Evolutionary conservation across 2,113 vertebrate species (phyloP), one percentile per base, ranked within the genome.

Genomic region (Corythornis vintsioides): DNA sequence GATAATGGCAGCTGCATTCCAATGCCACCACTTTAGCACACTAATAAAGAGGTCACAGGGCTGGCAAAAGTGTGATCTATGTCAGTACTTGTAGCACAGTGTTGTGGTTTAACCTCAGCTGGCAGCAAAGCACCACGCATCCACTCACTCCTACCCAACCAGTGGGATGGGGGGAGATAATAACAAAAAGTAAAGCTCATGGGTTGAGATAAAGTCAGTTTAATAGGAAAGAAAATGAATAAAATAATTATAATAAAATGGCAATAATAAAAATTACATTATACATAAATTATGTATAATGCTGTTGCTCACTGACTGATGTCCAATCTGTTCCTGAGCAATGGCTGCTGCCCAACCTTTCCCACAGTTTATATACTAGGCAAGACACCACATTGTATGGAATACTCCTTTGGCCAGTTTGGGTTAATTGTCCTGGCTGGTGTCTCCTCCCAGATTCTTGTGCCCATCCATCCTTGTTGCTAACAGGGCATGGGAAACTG

Each of bases 1-100:
- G 6, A 5, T 15, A 31, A 10, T 6, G 72, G 42, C 50, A 83
- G 38, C 21, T 42, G 33, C 31, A 70, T 45, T 83, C 43, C 47
- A 45, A 19, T 13, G 38, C n/a, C 56, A 77, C 10, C 6, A 7
- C n/a, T 70, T 42, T 52, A 70, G 48, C 16, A 19, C 0, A 0
- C 7, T 70, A 53, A 66, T 65, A 2, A 57, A 70, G 79, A 87
- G 18, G 48, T 83, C 55, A 20, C 47, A 69, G 31, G 8, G 26
- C n/a, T 29, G 84, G 35, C 42, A 45, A 59, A 66, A 57, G n/a
- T n/a, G 25, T 63, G 57, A 28, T 55, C 10, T 59, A 5, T 48
- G 35, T 40, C 42, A 10, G 28, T 65, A 33, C 10, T 50, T 79
- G n/a, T 40, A 72, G 67, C 50, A 73, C 29, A 48, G 29, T 61